A percentile compares a stretch with the other conserved stretches of the same genome.
phyloP scores from a whole-genome alignment of 2,797 vertebrate genomes.

The Chelmon rostratus region DNA sequence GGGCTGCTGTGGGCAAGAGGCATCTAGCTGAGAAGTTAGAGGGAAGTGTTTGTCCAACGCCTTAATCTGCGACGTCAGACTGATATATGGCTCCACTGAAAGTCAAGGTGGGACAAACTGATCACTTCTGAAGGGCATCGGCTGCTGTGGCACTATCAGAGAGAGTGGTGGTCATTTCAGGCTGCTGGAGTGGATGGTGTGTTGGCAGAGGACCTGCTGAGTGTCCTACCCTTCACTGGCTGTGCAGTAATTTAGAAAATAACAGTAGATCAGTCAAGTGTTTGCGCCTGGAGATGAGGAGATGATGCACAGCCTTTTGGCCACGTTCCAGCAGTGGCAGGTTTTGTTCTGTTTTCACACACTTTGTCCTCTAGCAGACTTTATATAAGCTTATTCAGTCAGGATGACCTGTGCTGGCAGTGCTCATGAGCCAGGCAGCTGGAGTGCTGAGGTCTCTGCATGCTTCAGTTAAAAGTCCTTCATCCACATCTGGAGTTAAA shows the following conservation, averaged over 20 bases:
- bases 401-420: background rate
- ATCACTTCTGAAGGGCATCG: conserved; percentile 42
- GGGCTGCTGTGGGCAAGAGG: background rate
- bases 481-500: background rate
- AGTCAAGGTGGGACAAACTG: conserved; percentile 29
- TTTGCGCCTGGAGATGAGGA: conserved; percentile 39
- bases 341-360: conserved; percentile 10
- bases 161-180: conserved; percentile 2
- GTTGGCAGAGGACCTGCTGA: conserved; percentile 40
- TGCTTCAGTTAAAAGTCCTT: background rate
- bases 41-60: background rate
- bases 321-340: background rate
- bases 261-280: conserved; percentile 29
- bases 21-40: background rate
- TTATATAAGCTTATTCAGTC: background rate
- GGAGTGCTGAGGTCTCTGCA: background rate
- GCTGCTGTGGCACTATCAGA: conserved; percentile 18
- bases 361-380: conserved; percentile 12
- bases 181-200: conserved; percentile 31
- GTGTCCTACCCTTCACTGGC: conserved; percentile 42
- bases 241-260: conserved; percentile 49
- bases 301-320: conserved; percentile 39
- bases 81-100: conserved; percentile 26
- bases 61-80: conserved; percentile 30
- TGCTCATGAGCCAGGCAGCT: conserved; percentile 1